Percentiles rank a stretch among this genome's conserved stretches.
These are phyloP conservation scores for Thysanoteuthis rhombus DNA, from an alignment of 2,888 invertebrate genomes.

Conservation along the genomic window DNA sequence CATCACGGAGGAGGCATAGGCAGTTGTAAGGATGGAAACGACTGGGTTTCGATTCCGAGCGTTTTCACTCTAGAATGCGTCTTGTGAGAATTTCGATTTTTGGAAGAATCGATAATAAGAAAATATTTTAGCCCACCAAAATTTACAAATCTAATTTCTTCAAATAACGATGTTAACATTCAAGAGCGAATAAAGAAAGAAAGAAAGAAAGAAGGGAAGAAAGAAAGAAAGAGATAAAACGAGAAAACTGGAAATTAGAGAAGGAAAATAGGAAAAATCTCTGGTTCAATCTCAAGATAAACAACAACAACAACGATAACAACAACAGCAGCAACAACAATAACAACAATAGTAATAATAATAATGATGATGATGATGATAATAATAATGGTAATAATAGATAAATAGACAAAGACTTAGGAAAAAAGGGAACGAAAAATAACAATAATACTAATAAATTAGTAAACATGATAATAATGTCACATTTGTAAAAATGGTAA, in stretches of 20 bases:
- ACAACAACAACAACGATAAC: neutral
- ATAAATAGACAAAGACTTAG: no score
- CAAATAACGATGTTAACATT: neutral
- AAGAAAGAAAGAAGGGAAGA: neutral
- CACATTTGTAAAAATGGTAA: no score
- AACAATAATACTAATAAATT: no score
- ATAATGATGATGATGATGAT: no score
- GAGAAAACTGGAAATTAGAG: neutral
- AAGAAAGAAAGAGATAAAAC: neutral
- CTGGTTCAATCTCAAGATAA: neutral
- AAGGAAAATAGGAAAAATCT: neutral
- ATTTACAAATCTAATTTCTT: neutral
- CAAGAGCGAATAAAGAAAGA: neutral
- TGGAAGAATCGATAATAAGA: neutral
- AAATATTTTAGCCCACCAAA: neutral
- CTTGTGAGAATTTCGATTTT: neutral
- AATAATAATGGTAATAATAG: no score
- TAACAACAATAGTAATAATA: no score
- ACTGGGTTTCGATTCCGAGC: neutral
- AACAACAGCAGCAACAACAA: no score
- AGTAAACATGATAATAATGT: no score
- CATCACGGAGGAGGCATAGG: neutral
- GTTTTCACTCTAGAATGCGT: neutral
- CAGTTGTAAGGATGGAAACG: neutral
- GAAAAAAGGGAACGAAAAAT: no score